phyloP scores from a whole-genome alignment of 2,113 vertebrate species.

The Prunella himalayana region DNA sequence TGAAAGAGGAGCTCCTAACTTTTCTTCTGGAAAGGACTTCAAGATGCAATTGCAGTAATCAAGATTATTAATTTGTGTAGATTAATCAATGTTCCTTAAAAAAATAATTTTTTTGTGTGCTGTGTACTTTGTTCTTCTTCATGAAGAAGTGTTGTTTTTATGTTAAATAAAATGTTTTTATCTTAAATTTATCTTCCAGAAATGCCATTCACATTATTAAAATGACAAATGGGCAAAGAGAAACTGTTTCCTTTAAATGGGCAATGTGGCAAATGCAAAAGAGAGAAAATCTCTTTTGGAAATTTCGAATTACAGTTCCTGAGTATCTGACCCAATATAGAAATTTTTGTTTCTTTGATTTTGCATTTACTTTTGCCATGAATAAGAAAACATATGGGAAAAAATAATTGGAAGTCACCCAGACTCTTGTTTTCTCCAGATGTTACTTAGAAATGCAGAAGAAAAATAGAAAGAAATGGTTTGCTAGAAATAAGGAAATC shows the following conservation, averaged over 20 bases:
- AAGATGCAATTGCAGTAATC: not conserved
- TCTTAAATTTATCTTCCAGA: not conserved
- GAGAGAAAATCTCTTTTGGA: not conserved
- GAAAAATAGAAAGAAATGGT: not conserved
- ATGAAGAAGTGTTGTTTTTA: not conserved
- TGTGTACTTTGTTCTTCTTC: not conserved
- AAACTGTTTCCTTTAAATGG: not conserved
- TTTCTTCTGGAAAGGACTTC: not conserved
- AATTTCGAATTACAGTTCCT: not conserved
- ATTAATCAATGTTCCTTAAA: not conserved
- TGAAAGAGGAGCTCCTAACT: not conserved
- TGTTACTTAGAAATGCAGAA: not conserved
- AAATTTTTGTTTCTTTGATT: not conserved
- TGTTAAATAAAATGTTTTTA: not conserved
- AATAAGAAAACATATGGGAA: not conserved
- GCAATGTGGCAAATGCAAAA: not conserved
- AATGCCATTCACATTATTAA: not conserved
- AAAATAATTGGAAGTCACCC: not conserved
- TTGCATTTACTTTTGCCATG: not conserved
- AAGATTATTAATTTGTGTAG: not conserved
- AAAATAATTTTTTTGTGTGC: not conserved
- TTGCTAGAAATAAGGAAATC: not conserved
- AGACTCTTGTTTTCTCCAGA: not conserved
- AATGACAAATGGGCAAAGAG: not conserved
- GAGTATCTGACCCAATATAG: not conserved